Evolutionary conservation across 64 coral and sea anemone genomes (phyloP).

Genomic region (Pocillopora damicornis): DNA sequence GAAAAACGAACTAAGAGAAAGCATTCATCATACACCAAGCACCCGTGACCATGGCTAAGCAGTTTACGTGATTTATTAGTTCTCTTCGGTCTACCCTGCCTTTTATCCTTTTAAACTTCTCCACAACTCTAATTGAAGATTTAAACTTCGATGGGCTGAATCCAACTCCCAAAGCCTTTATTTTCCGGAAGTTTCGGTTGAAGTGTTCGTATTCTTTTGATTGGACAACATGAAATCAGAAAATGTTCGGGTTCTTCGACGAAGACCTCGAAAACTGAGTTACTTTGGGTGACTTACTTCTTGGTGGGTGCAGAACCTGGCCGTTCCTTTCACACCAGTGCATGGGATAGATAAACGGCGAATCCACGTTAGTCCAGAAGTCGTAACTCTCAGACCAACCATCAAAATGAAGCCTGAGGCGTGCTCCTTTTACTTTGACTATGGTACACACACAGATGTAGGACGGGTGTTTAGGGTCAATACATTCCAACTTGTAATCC

Average conservation of each 20-base stretch:
- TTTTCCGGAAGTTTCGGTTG: no score
- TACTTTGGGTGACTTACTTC: conserved; percentile 39
- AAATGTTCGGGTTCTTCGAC: no score
- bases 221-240: no score
- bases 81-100: no score
- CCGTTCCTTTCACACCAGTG: conserved; percentile 90
- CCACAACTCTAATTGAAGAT: no score
- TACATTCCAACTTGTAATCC: conserved; percentile 92
- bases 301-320: conserved; percentile 77
- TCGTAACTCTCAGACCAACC: conserved; percentile 99
- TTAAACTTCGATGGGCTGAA: no score
- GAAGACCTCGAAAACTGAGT: no score
- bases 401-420: conserved; percentile 89
- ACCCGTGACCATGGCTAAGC: neutral
- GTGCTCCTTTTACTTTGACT: conserved; percentile 79
- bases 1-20: neutral
- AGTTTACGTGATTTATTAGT: no score
- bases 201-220: no score
- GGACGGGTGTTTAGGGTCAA: conserved; percentile 93
- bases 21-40: neutral
- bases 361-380: conserved; percentile 97
- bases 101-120: no score
- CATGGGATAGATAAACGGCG: conserved; percentile 89
- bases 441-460: conserved; percentile 96
- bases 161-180: no score